phyloP scores from a whole-genome alignment of 2,113 vertebrate species.

The Myanophis thanlyinensis region DNA sequence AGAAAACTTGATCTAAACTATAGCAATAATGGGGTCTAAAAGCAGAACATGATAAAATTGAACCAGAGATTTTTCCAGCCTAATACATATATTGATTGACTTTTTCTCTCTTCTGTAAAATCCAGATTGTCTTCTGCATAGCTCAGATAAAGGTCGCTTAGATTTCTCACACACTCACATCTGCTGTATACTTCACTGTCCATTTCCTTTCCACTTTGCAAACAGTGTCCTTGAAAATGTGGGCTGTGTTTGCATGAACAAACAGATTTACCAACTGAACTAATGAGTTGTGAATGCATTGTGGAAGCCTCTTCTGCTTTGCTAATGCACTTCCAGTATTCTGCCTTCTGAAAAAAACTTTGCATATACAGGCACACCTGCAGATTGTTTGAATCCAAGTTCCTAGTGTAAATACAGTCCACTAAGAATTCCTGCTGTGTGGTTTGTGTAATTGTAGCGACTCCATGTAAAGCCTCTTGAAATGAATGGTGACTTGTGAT shows the following conservation, averaged over 20 bases:
- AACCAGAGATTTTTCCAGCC: background rate
- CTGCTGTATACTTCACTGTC: background rate
- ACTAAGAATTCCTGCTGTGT: background rate
- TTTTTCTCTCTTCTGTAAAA: conserved; percentile 2
- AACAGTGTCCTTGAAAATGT: background rate
- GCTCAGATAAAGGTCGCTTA: background rate
- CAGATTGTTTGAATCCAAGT: background rate
- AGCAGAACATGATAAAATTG: background rate
- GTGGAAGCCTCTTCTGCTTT: conserved; percentile 22
- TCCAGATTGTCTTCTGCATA: conserved; percentile 10
- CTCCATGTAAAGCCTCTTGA: background rate
- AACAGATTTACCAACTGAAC: conserved; percentile 21
- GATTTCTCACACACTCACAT: background rate
- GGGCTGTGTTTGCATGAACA: conserved; percentile 11
- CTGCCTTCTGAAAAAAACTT: background rate
- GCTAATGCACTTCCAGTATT: background rate
- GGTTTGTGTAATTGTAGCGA: background rate
- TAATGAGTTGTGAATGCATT: conserved; percentile 28
- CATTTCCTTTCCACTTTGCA: background rate
- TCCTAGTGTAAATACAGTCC: background rate
- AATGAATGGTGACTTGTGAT: background rate
- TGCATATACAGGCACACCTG: background rate
- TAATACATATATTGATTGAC: background rate
- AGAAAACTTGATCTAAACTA: background rate
- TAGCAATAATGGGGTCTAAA: background rate